Percentiles rank a stretch among this genome's conserved stretches.
Evolutionary conservation across 2,797 vertebrate genomes (phyloP).

Genomic region (Smutsia temminckii): DNA sequence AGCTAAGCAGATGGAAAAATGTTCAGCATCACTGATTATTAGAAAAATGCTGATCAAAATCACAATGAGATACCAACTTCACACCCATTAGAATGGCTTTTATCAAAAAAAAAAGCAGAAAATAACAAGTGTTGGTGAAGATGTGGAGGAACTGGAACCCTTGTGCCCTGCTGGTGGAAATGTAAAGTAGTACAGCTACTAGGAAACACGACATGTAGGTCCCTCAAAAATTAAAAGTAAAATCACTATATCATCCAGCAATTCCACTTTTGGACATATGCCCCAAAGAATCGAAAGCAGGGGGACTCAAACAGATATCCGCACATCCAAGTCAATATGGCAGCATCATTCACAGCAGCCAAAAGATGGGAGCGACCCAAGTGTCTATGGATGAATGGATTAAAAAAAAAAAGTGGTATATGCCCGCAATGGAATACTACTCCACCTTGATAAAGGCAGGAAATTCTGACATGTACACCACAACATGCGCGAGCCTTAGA

Average conservation of each 20-base stretch:
- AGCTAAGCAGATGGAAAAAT: background rate
- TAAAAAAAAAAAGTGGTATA: background rate
- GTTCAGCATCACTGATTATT: background rate
- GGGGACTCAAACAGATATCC: background rate
- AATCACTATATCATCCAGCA: background rate
- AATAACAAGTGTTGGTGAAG: background rate
- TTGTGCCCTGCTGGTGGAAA: background rate
- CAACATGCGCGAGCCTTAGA: background rate
- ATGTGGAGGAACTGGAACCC: background rate
- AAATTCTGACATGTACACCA: background rate
- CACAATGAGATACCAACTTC: background rate
- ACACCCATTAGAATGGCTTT: background rate
- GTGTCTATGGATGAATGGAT: background rate
- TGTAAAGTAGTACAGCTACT: background rate
- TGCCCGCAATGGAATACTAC: no score
- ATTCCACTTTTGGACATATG: background rate
- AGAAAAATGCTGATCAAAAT: background rate
- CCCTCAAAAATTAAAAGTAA: constrained; percentile 16
- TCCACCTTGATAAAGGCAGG: background rate
- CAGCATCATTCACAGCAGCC: background rate
- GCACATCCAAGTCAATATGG: background rate
- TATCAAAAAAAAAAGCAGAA: background rate
- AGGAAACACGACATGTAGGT: background rate
- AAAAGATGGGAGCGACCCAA: background rate
- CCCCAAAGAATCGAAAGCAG: background rate